These are phyloP conservation scores for Fulica atra DNA, from an alignment of 2,113 vertebrate genomes.

Conservation along the genomic window DNA sequence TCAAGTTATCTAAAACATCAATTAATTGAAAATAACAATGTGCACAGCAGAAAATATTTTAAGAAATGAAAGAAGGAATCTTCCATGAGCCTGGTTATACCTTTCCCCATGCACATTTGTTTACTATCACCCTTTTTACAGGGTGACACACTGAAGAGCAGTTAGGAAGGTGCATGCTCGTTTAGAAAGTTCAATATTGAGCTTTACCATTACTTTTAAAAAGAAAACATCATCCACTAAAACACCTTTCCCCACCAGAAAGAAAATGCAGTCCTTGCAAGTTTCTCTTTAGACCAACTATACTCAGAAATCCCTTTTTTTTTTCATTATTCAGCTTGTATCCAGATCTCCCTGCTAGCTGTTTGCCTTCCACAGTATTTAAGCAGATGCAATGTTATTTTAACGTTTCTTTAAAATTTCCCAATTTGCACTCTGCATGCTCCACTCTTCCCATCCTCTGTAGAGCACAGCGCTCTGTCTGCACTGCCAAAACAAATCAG, in stretches of 20 bases:
- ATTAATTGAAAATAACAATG: background rate
- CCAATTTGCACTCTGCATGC: background rate
- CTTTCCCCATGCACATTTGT: background rate
- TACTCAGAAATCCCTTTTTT: background rate
- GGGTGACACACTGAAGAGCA: rapidly evolving
- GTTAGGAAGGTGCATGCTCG: background rate
- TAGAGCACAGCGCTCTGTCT: background rate
- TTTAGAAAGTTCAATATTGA: background rate
- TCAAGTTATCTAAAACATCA: background rate
- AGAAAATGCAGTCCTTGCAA: background rate
- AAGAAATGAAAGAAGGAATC: background rate
- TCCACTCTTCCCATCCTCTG: background rate
- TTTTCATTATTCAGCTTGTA: background rate
- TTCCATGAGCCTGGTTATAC: background rate
- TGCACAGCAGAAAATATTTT: background rate
- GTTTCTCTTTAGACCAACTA: background rate
- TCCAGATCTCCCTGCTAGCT: background rate
- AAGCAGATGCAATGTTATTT: background rate
- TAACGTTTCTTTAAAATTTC: background rate
- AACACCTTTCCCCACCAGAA: background rate
- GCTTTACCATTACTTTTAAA: background rate
- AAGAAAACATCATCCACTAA: background rate
- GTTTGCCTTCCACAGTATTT: background rate
- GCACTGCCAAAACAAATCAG: slow-evolving; percentile 23
- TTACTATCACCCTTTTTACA: background rate